Percentiles rank a stretch among this genome's conserved stretches.
These are phyloP conservation scores for Sphaerophoria rueppellii DNA, from an alignment of 2,888 invertebrate genomes.

Conservation along the genomic window DNA sequence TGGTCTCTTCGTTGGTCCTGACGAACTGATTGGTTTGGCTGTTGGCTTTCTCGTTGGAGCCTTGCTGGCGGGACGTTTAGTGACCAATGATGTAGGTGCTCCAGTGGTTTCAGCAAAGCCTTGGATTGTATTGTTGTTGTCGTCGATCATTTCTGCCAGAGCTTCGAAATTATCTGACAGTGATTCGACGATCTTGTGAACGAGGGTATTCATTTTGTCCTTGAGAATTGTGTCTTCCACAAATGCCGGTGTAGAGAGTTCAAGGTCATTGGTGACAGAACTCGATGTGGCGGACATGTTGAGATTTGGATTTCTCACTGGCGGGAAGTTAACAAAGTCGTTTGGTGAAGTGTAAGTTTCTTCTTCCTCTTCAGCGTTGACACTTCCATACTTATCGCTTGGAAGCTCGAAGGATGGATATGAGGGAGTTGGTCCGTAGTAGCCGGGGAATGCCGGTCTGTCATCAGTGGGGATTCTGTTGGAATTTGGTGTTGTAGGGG, in stretches of 20 bases:
- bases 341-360: constrained; percentile 87
- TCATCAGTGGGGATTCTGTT: constrained; percentile 79
- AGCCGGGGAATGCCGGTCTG: constrained; percentile 80
- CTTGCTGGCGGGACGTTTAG: constrained; percentile 76
- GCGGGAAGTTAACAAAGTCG: constrained; percentile 91
- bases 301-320: constrained; percentile 91
- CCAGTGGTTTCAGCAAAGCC: constrained; percentile 66
- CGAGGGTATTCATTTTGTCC: constrained; percentile 91
- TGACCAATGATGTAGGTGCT: constrained; percentile 74
- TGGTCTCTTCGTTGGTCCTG: constrained; percentile 78
- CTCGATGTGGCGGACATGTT: constrained; percentile 86
- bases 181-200: constrained; percentile 92
- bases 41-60: constrained; percentile 78
- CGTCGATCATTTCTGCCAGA: constrained; percentile 89
- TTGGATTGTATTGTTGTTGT: constrained; percentile 80
- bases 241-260: constrained; percentile 90
- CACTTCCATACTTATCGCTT: constrained; percentile 76
- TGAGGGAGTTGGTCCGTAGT: constrained; percentile 81
- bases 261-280: constrained; percentile 84
- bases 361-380: constrained; percentile 76
- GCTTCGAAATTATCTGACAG: constrained; percentile 92
- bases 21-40: constrained; percentile 74
- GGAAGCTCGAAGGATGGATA: constrained; percentile 81
- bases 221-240: constrained; percentile 89
- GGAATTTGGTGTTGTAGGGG: constrained; percentile 76